These are phyloP conservation scores for Calyptommatus sinebrachiatus DNA, from an alignment of 2,113 vertebrate species.

Conservation along the genomic window DNA sequence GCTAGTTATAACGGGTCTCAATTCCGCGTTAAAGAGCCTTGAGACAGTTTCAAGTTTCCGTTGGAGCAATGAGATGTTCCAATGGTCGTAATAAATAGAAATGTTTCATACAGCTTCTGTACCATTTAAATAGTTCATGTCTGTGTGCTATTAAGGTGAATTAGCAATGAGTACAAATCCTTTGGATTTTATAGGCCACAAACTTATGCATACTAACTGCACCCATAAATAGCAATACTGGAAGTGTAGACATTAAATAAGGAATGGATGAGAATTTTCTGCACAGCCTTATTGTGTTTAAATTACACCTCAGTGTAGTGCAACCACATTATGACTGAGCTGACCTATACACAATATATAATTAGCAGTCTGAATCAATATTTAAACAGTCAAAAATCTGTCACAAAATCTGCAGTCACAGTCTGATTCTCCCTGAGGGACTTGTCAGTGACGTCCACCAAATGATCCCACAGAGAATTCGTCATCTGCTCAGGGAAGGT, in stretches of 20 bases:
- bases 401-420: conserved; percentile 29
- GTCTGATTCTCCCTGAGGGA: conserved; percentile 38
- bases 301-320: not conserved
- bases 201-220: not conserved
- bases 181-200: no score
- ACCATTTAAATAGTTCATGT: no score
- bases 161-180: no score
- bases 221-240: not conserved
- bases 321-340: not conserved
- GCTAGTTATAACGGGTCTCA: no score
- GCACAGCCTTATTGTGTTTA: not conserved
- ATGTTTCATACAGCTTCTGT: no score
- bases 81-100: no score
- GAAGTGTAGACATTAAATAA: not conserved
- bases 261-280: not conserved
- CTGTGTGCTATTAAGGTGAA: no score
- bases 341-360: conserved; percentile 29
- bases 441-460: conserved; percentile 42
- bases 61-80: no score
- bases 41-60: no score
- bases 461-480: conserved; percentile 42
- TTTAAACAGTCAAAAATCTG: conserved; percentile 55
- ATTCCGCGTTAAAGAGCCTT: no score
- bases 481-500: conserved; percentile 11
- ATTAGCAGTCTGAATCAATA: conserved; percentile 53